Evolutionary conservation across 2,888 invertebrate genomes (phyloP).

Genomic region (Ophioninae sp.): DNA sequence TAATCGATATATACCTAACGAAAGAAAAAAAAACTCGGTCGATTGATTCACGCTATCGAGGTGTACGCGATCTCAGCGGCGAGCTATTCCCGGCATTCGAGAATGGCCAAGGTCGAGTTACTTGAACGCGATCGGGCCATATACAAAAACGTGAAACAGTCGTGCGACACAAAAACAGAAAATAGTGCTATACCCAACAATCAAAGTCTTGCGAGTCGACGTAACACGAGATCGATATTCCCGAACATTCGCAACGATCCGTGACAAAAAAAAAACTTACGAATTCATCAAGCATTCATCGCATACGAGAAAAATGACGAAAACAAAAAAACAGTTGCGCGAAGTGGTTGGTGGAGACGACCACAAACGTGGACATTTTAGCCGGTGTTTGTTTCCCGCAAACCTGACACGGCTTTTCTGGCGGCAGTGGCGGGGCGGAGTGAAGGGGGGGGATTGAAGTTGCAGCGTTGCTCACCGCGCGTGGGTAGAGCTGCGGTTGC

Average conservation of each 20-base stretch:
- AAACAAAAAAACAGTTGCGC: neutral
- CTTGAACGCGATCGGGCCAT: neutral
- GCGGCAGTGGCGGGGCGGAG: neutral
- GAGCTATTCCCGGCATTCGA: constrained; percentile 14
- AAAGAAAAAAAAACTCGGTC: constrained; percentile 16
- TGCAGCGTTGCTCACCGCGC: neutral
- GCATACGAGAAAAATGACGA: neutral
- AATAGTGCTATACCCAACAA: neutral
- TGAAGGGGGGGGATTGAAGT: neutral
- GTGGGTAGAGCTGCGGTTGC: neutral
- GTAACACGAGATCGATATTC: neutral
- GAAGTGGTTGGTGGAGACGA: neutral
- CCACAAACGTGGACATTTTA: neutral
- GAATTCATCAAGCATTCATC: neutral
- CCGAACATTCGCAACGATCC: neutral
- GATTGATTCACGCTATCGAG: constrained; percentile 5
- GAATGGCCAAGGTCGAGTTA: constrained; percentile 35
- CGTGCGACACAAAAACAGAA: constrained; percentile 8
- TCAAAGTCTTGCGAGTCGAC: neutral
- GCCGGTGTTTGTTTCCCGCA: neutral
- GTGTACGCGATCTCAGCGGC: neutral
- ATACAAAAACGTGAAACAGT: neutral
- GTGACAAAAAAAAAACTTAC: neutral
- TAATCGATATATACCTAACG: neutral
- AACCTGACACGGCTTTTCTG: neutral